phyloP scores from a whole-genome alignment of 2,888 invertebrate genomes.

The Rhingia rostrata region DNA sequence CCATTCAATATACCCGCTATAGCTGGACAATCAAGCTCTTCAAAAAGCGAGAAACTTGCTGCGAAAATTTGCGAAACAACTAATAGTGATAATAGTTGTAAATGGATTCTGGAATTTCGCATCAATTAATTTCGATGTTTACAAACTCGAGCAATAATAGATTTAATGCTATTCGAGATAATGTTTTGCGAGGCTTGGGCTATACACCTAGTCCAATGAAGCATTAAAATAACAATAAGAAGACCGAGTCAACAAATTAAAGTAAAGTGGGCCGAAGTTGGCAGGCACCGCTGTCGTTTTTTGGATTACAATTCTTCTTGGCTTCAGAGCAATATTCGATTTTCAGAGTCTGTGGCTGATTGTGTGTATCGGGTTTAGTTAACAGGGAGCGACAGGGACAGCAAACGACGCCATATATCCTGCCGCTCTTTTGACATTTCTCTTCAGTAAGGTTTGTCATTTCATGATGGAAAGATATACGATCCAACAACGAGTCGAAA shows the following conservation, averaged over 20 bases:
- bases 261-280: too few relatives aligned
- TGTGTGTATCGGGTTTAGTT: too few relatives aligned
- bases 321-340: conserved; percentile 23
- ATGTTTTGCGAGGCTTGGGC: conserved; percentile 10
- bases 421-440: too few relatives aligned
- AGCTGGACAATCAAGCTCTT: conserved; percentile 1
- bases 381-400: too few relatives aligned
- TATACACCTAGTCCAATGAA: conserved; percentile 15
- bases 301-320: conserved; percentile 11
- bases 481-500: too few relatives aligned
- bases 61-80: conserved; percentile 29
- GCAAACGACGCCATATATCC: too few relatives aligned
- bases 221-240: conserved; percentile 23
- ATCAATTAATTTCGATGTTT: conserved; percentile 13
- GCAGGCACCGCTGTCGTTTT: conserved; percentile 7
- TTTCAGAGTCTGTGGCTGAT: conserved; percentile 18
- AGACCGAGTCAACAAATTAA: conserved; percentile 14
- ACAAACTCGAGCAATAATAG: conserved; percentile 15
- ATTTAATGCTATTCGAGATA: conserved; percentile 14
- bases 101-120: too few relatives aligned
- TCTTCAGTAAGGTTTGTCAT: too few relatives aligned
- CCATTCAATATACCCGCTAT: background rate
- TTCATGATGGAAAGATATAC: too few relatives aligned
- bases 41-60: conserved; percentile 12
- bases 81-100: too few relatives aligned